phyloP scores from a whole-genome alignment of 2,888 invertebrate genomes.

The Cerceris ruficornis region DNA sequence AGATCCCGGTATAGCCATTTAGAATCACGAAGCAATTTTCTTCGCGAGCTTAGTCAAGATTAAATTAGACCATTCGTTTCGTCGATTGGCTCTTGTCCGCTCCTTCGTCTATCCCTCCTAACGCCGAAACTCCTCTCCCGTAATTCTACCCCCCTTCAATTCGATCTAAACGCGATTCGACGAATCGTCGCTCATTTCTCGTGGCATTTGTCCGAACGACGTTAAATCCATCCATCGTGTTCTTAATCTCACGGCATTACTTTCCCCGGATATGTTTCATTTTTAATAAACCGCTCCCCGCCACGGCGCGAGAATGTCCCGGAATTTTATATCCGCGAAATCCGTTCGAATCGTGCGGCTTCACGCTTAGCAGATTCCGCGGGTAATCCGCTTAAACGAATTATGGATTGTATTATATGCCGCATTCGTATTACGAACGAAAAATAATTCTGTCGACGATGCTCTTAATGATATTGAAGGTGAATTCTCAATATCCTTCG shows the following conservation, averaged over 20 bases:
- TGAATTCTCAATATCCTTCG: neutral
- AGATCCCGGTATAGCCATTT: constrained; percentile 46
- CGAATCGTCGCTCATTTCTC: constrained; percentile 49
- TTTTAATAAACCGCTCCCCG: no score
- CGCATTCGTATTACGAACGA: neutral
- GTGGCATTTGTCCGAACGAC: constrained; percentile 33
- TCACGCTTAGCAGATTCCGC: neutral
- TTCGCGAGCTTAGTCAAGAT: constrained; percentile 61
- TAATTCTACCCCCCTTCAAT: constrained; percentile 18
- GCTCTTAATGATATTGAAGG: neutral
- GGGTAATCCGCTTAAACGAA: constrained; percentile 11
- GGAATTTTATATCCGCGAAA: neutral
- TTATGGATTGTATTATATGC: neutral
- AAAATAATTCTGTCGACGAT: neutral
- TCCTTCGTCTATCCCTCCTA: constrained; percentile 42
- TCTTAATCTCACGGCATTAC: constrained; percentile 18
- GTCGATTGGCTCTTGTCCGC: constrained; percentile 59
- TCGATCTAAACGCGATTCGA: constrained; percentile 56
- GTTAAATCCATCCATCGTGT: constrained; percentile 21
- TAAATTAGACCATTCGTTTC: constrained; percentile 63
- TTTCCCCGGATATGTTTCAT: neutral
- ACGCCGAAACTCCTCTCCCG: constrained; percentile 28
- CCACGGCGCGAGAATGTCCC: neutral
- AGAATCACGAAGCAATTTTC: constrained; percentile 54
- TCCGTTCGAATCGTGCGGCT: neutral